These are phyloP conservation scores for Xyliphius kryptos DNA, from an alignment of 2,113 vertebrate species.

Conservation along the genomic window DNA sequence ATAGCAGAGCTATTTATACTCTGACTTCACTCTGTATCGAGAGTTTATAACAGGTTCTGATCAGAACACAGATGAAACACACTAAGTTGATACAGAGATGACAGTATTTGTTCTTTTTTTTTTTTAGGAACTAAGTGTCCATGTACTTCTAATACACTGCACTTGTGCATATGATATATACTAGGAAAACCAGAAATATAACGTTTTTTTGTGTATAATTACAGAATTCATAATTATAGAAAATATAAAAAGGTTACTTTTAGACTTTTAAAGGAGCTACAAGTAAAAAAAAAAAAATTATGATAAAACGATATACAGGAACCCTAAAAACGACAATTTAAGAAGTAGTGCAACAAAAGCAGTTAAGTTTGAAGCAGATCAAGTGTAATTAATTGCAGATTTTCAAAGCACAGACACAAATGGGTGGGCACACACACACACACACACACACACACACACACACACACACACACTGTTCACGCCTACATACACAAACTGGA, in stretches of 20 bases:
- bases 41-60: no score
- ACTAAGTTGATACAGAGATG: no score
- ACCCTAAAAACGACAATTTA: conserved; percentile 16
- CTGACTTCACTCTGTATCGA: no score
- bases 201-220: conserved; percentile 12
- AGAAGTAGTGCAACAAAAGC: conserved; percentile 31
- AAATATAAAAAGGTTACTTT: conserved; percentile 34
- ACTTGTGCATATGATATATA: conserved; percentile 5
- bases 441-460: conserved; percentile 15
- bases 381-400: not conserved
- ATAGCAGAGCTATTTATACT: no score
- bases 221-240: conserved; percentile 20
- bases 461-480: not conserved
- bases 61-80: no score
- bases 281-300: no score
- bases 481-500: not conserved
- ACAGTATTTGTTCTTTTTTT: no score
- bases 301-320: conserved; percentile 15
- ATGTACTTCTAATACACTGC: not conserved
- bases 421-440: not conserved
- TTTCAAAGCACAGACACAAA: not conserved
- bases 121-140: not conserved
- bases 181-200: conserved; percentile 22
- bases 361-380: conserved; percentile 19
- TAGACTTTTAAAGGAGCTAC: conserved; percentile 18